Base-by-base conservation (phyloP, 1,140 invertebrate species). In the Drosophila aff. region DNA sequence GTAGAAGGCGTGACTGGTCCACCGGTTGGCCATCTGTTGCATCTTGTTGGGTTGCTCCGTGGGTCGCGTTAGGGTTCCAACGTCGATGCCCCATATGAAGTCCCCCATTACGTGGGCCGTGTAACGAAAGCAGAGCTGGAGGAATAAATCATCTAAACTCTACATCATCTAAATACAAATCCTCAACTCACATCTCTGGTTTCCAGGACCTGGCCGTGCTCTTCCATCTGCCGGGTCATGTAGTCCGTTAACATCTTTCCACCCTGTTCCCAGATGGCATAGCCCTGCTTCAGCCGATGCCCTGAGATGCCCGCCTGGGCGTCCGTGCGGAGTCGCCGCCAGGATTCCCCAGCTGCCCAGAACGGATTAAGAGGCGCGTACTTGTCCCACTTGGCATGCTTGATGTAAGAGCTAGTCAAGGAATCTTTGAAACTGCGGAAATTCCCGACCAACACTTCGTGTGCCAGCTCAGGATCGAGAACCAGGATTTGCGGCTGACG, bases 281-380 rank as follows among this genome's bases (percentile, higher is more conserved):
- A 92, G 33, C 75, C 90, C 16, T 62, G 65, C 31, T 69, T 91
- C 2, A 92, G 31, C 13, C 91, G 89, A 69, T 92, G 81, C 0
- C 86, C 85, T 2, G 94, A 94, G 52, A 95, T 92, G 1, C 94
- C 94, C 7, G 94, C 93, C 57, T 94, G 94, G 16, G 94, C 92
- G 33, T 95, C 93, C 5, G 81, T 75, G 16, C 95, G 90, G 16
- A 94, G 92, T 11, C 93, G 81, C 66, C 95, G 94, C 95, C 95
- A 96, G 21, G 76, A 81, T 9, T 93, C 76, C 6, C 93, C 94
- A 18, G 84, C 68, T 13, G 91, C 76, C 55, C 92, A 81, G 73
- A 94, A 94, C 0, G 94, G 93, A 89, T 94, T 94, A 6, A 79
- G 64, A 0, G 69, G 79, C 18, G 92, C 82, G 28, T 94, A 89